A percentile compares a stretch with the other conserved stretches of the same genome.
Conservation (phyloP, 2,113 vertebrate genomes). For the Neogobius melanostomus region DNA sequence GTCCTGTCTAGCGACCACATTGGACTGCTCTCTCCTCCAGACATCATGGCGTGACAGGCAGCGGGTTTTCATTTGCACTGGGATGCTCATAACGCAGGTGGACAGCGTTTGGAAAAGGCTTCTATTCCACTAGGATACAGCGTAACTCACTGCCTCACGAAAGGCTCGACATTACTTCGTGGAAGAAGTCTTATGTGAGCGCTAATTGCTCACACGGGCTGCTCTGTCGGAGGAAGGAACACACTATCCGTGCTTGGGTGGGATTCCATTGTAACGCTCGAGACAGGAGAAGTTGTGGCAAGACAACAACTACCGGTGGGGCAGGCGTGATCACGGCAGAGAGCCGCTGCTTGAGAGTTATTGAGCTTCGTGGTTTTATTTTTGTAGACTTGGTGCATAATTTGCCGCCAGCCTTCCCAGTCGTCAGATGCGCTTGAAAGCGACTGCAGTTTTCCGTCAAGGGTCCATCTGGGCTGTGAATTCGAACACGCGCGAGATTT, state of each 20-base stretch:
- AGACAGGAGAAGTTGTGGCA: slow-evolving; percentile 53
- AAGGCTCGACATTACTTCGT: slow-evolving; percentile 52
- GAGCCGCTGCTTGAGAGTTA: slow-evolving; percentile 28
- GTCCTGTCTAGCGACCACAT: slow-evolving; percentile 40
- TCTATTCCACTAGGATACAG: slow-evolving; percentile 38
- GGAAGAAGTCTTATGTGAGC: slow-evolving; percentile 45
- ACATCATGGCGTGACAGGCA: slow-evolving; percentile 63
- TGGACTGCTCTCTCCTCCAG: slow-evolving; percentile 47
- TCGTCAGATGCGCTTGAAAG: slow-evolving; percentile 23
- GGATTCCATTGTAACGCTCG: slow-evolving; percentile 62
- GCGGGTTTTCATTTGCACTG: slow-evolving; percentile 30
- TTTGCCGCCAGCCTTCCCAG: slow-evolving; percentile 51
- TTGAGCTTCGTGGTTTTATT: slow-evolving; percentile 43
- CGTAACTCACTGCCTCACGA: slow-evolving; percentile 30
- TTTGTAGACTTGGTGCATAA: slow-evolving; percentile 33
- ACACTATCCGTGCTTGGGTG: slow-evolving; percentile 49
- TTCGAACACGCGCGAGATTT: slow-evolving; percentile 34
- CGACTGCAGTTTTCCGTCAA: slow-evolving; percentile 47
- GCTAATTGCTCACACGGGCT: slow-evolving; percentile 53
- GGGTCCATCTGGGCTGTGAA: slow-evolving; percentile 37
- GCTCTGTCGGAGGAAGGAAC: slow-evolving; percentile 14
- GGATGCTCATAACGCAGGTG: slow-evolving; percentile 52
- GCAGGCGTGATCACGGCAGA: slow-evolving; percentile 16
- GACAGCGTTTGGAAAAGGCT: slow-evolving; percentile 35
- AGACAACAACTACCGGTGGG: slow-evolving; percentile 28